Conservation (phyloP, 2,113 vertebrate genomes). For the Numida meleagris region DNA sequence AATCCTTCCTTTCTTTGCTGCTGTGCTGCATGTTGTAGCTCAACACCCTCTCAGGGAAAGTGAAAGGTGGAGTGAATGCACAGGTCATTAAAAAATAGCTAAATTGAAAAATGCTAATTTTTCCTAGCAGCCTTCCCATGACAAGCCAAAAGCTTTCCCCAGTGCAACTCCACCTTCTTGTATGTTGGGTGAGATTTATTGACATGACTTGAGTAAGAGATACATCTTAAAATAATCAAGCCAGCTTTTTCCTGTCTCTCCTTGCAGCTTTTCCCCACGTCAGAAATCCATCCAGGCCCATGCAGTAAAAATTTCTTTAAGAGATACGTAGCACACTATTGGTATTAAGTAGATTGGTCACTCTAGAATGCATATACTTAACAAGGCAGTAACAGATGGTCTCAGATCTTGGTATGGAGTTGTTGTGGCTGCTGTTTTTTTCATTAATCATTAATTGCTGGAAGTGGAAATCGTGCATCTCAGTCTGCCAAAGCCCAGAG, state of each 20-base stretch:
- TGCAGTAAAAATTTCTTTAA: conserved; percentile 27
- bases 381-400: conserved; percentile 57
- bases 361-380: not conserved
- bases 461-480: conserved; percentile 6
- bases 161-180: not conserved
- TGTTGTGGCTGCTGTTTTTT: conserved; percentile 61
- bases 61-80: not conserved
- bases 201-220: not conserved
- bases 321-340: not conserved
- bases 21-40: not conserved
- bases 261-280: not conserved
- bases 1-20: conserved; percentile 1
- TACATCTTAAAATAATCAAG: conserved; percentile 37
- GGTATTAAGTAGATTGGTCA: conserved; percentile 48
- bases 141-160: conserved; percentile 17
- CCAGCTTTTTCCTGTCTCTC: conserved; percentile 41
- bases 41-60: not conserved
- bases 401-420: not conserved
- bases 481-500: not conserved
- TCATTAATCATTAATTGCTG: conserved; percentile 53
- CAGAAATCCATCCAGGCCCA: not conserved
- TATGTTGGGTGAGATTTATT: conserved; percentile 22
- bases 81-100: not conserved
- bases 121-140: not conserved
- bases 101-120: conserved; percentile 3